phyloP scores from a whole-genome alignment of 1,140 invertebrate species.

The Leptoteleia sp. region DNA sequence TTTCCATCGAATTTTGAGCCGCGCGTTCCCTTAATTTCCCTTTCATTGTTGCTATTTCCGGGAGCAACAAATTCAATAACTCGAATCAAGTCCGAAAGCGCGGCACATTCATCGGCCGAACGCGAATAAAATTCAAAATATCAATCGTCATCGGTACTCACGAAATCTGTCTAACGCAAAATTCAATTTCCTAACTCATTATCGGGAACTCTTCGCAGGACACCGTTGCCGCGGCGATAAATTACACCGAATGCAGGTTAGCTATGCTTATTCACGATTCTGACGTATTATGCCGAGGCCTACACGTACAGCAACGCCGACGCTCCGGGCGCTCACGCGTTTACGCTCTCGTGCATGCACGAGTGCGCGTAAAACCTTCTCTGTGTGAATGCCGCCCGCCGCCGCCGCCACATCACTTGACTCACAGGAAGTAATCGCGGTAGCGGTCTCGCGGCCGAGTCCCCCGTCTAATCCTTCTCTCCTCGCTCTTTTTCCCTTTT shows the following conservation, averaged over 20 bases:
- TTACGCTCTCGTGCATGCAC: conserved; percentile 24
- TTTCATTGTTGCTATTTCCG: too few species aligned
- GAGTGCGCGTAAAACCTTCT: conserved; percentile 21
- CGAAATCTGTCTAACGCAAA: not conserved
- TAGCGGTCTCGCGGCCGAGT: conserved; percentile 37
- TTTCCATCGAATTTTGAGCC: too few species aligned
- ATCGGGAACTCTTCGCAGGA: not conserved
- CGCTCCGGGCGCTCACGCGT: conserved; percentile 14
- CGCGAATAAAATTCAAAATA: too few species aligned
- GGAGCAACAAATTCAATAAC: too few species aligned
- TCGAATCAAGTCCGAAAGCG: too few species aligned
- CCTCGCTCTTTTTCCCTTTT: conserved; percentile 17
- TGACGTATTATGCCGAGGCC: not conserved
- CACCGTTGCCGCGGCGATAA: conserved; percentile 12
- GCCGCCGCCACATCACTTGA: conserved; percentile 23
- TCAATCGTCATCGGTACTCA: not conserved
- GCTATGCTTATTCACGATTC: conserved; percentile 18
- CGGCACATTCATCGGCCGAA: too few species aligned
- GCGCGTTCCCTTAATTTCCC: too few species aligned
- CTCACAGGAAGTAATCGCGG: conserved; percentile 49
- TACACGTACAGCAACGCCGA: conserved; percentile 2
- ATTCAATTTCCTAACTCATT: conserved; percentile 19
- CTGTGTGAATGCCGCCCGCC: too few species aligned
- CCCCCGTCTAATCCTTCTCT: conserved; percentile 24
- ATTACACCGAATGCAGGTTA: conserved; percentile 29